A percentile compares a stretch with the other conserved stretches of the same genome.
phyloP scores from a whole-genome alignment of 1,140 invertebrate genomes.

The Campoletis sonorensis region DNA sequence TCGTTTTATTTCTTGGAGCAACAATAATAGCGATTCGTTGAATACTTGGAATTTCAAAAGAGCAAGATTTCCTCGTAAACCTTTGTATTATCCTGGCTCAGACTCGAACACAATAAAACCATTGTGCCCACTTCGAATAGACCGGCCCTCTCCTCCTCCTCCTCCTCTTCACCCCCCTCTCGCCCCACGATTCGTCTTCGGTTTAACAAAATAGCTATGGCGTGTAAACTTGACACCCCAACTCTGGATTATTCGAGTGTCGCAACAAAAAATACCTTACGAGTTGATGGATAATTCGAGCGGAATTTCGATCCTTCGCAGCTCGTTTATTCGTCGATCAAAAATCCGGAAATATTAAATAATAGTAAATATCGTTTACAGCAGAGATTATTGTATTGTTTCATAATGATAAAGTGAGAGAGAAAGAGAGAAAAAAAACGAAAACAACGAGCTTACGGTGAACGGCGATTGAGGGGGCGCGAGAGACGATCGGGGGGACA shows the following conservation, averaged over 20 bases:
- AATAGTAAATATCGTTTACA: too few species aligned
- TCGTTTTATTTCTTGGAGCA: not conserved
- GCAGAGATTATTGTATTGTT: not conserved
- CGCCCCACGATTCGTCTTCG: not conserved
- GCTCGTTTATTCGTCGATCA: not conserved
- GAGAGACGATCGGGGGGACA: constrained; percentile 3
- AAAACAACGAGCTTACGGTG: constrained; percentile 12
- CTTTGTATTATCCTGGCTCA: not conserved
- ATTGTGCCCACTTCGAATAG: constrained; percentile 11
- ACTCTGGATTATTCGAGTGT: constrained; percentile 6
- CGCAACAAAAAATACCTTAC: not conserved
- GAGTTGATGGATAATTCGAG: not conserved
- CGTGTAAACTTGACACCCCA: constrained; percentile 5
- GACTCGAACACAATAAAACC: constrained; percentile 4
- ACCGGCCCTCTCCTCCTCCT: not conserved
- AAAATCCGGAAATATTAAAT: too few species aligned
- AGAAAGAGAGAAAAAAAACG: not conserved
- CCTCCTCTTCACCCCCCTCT: not conserved
- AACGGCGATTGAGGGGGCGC: constrained; percentile 20
- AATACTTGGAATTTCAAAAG: not conserved
- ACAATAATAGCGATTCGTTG: not conserved
- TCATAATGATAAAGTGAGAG: not conserved
- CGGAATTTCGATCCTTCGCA: not conserved
- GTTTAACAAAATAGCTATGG: not conserved
- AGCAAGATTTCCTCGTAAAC: not conserved